phyloP scores from a whole-genome alignment of 2,888 invertebrate genomes.

The Oscheius myriophilus region DNA sequence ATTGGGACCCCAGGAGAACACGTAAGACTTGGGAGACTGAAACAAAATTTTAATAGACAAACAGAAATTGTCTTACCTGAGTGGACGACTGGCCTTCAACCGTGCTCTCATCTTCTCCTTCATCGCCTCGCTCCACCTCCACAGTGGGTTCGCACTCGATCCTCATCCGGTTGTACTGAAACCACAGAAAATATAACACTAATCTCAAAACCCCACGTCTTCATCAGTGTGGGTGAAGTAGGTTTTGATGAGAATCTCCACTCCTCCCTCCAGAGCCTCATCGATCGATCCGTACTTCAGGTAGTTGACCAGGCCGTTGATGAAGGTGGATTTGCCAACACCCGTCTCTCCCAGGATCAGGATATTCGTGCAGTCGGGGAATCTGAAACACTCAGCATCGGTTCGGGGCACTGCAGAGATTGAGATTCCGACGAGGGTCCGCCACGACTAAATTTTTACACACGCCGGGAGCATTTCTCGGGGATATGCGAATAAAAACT shows the following conservation, averaged over 20 bases:
- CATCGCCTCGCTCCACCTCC: background rate
- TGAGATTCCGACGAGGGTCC: too few species aligned
- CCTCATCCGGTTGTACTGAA: slow-evolving; percentile 19
- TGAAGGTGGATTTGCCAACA: slow-evolving; percentile 9
- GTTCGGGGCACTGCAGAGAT: too few species aligned
- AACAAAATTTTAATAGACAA: background rate
- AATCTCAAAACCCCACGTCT: background rate
- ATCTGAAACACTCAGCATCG: too few species aligned
- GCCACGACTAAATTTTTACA: too few species aligned
- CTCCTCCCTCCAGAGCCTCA: slow-evolving; percentile 14
- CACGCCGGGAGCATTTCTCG: too few species aligned
- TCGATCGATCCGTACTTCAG: slow-evolving; percentile 14
- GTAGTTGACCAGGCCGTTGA: slow-evolving; percentile 7
- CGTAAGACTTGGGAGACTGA: slow-evolving; percentile 13
- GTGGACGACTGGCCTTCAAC: slow-evolving; percentile 16
- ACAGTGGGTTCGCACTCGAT: slow-evolving; percentile 19
- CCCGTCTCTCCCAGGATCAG: slow-evolving; percentile 6
- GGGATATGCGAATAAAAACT: too few species aligned
- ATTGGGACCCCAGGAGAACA: slow-evolving; percentile 7
- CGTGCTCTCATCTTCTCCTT: slow-evolving; percentile 8
- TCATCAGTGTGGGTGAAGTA: slow-evolving; percentile 11
- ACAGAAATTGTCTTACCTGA: background rate
- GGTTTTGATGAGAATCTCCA: slow-evolving; percentile 24
- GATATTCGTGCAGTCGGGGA: too few species aligned
- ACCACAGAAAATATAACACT: background rate